phyloP scores from a whole-genome alignment of 1,140 invertebrate genomes.

The Mamestra configurata region DNA sequence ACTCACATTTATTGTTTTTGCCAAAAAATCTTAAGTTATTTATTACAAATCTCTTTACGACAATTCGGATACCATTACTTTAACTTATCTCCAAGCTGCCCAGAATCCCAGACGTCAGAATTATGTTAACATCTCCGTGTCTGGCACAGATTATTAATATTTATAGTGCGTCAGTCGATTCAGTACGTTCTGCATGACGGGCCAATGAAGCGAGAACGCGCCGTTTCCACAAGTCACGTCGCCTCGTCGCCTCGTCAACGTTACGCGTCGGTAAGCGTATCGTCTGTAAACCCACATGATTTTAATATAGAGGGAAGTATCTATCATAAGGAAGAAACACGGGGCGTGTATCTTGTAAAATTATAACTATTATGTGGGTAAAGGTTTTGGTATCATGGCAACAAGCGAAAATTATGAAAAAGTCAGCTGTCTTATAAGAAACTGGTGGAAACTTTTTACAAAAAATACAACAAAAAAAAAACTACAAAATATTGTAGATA shows the following conservation, averaged over 20 bases:
- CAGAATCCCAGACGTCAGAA: neutral
- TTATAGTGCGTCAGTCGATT: slow-evolving; percentile 8
- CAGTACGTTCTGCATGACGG: slow-evolving; percentile 1
- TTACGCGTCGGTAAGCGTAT: neutral
- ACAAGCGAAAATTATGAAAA: too few species aligned
- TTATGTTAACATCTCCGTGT: slow-evolving; percentile 5
- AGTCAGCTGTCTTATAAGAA: too few species aligned
- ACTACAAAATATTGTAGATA: too few species aligned
- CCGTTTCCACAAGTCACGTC: slow-evolving; percentile 21
- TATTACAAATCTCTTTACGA: too few species aligned
- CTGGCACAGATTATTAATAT: slow-evolving; percentile 16
- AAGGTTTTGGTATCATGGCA: too few species aligned
- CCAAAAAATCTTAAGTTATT: too few species aligned
- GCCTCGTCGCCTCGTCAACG: neutral
- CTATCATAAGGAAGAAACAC: too few species aligned
- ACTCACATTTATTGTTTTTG: too few species aligned
- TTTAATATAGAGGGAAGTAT: neutral
- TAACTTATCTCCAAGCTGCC: neutral
- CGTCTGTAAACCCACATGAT: neutral
- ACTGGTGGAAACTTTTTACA: too few species aligned
- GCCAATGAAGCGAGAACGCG: slow-evolving; percentile 11
- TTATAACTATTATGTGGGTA: too few species aligned
- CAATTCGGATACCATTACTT: neutral
- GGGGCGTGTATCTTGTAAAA: too few species aligned
- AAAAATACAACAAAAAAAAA: too few species aligned